Percentiles rank a stretch among this genome's conserved stretches.
phyloP scores from a whole-genome alignment of 1,140 invertebrate genomes.

The Acromyrmex echinatior region DNA sequence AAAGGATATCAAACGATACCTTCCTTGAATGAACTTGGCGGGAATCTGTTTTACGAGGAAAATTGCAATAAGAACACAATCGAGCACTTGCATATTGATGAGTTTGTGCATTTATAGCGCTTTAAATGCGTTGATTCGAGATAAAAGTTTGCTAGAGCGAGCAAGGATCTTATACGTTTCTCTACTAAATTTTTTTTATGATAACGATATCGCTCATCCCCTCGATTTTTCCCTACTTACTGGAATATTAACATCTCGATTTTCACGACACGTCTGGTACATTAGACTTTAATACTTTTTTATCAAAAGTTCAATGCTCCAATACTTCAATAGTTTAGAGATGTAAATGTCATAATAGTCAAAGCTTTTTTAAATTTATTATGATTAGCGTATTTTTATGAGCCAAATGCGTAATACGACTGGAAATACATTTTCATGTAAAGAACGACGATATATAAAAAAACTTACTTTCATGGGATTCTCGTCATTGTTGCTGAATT shows the following conservation, averaged over 20 bases:
- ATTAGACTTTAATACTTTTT: neutral
- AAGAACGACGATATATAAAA: neutral
- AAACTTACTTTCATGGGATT: neutral
- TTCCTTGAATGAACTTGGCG: conserved; percentile 22
- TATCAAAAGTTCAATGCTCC: neutral
- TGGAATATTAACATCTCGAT: neutral
- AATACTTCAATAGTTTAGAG: neutral
- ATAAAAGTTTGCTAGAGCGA: neutral
- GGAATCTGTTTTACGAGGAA: conserved; percentile 19
- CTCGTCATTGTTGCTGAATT: neutral
- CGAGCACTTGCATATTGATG: conserved; percentile 18
- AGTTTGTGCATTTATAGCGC: conserved; percentile 17
- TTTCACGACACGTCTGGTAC: neutral
- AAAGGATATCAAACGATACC: neutral
- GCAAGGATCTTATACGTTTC: neutral
- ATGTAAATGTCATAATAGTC: neutral
- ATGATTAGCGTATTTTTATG: neutral
- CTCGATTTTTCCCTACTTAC: neutral
- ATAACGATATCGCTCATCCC: neutral
- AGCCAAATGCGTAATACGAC: neutral
- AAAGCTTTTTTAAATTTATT: neutral
- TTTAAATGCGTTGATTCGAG: conserved; percentile 32
- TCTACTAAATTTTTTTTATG: conserved; percentile 8
- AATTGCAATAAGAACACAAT: conserved; percentile 32
- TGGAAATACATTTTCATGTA: neutral